Base-by-base conservation (phyloP, 2,797 vertebrate species). In the Otus scops region DNA sequence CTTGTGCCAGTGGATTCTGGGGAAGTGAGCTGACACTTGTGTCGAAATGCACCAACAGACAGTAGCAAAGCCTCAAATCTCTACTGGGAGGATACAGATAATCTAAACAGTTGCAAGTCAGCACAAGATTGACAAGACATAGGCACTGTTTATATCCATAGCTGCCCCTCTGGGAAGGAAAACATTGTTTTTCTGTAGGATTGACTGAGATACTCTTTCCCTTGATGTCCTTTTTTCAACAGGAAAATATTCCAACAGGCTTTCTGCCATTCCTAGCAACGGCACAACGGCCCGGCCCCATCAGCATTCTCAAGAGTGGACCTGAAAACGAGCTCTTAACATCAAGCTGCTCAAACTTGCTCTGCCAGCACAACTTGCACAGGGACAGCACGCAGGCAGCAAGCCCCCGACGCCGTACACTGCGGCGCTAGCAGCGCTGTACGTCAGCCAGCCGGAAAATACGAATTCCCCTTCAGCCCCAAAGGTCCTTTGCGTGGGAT, bases 221-320 rank as follows among this genome's bases (percentile, higher is more conserved):
- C 54, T 47, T n/a, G 19, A 14, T 60, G 61, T 28, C 64, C 2
- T 9, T 71, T 76, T 81, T 70, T 60, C 38, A 54, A 22, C 15
- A 27, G 34, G 21, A 60, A 87, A 73, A 78, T 18, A 48, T 10
- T 77, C 74, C 43, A 38, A 19, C 0, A 39, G 43, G 27, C 48
- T 89, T 85, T 50, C 51, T 70, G 60, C 11, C 39, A 20, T 20
- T 51, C 67, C 60, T 36, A 76, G 30, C 32, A 45, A 47, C 1
- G 2, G 26, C n/a, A 9, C 0, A 45, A 47, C 1, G 2, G 26
- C n/a, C 8, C 0, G 1, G 18, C 59, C 48, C 57, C 74, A 41
- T 27, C 59, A n/a, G 64, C 45, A 4, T 14, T 76, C 53, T 19
- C 61, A 84, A 39, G 7, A 45, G 38, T 0, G 20, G 21, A n/a